These are phyloP conservation scores for Nycticorax nycticorax DNA, from an alignment of 2,113 vertebrate species.

Conservation along the genomic window DNA sequence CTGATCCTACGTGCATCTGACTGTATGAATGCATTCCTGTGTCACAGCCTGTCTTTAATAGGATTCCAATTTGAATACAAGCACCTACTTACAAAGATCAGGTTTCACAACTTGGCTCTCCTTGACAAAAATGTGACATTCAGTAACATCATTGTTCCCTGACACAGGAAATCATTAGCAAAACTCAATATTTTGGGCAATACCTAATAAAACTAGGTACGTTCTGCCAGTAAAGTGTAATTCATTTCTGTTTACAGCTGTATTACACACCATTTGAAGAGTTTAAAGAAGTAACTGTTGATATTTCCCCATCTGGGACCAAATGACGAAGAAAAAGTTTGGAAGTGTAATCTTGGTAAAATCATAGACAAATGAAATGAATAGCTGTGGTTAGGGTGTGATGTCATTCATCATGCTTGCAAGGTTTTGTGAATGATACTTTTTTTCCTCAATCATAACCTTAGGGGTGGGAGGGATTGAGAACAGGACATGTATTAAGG, in stretches of 20 bases:
- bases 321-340: neutral
- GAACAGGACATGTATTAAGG: neutral
- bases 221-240: neutral
- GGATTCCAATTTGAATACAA: neutral
- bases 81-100: neutral
- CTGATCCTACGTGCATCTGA: neutral
- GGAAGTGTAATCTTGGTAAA: neutral
- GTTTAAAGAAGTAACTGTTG: neutral
- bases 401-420: conserved; percentile 13
- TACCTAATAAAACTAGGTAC: neutral
- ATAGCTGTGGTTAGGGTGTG: neutral
- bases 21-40: neutral
- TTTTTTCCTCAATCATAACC: conserved; percentile 25
- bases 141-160: neutral
- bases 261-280: neutral
- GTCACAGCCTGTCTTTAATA: neutral
- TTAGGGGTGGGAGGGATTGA: neutral
- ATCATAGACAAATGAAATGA: conserved; percentile 13
- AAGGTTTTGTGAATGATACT: neutral
- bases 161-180: neutral
- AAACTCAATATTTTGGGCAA: neutral
- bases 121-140: neutral
- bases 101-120: neutral
- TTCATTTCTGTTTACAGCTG: neutral
- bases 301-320: neutral